Base-by-base conservation (phyloP, 2,888 invertebrate genomes). In the Phalera bucephala region DNA sequence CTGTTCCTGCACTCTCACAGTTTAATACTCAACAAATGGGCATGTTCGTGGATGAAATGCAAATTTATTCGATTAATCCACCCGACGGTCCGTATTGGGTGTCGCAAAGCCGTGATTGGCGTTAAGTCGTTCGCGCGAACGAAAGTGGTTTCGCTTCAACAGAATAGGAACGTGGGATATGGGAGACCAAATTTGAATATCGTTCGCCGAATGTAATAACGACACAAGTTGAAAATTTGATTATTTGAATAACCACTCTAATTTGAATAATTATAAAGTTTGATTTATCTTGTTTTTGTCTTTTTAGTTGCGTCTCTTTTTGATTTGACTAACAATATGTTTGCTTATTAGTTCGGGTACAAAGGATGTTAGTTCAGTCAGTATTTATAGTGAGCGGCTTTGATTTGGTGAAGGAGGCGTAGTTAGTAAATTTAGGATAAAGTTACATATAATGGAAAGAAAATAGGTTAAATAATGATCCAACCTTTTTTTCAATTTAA, bases 61-160 rank as follows among this genome's bases (percentile, higher is more conserved):
- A 87, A 87, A 88, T 88, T 82, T 87, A 88, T 88, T 88, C 87
- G 86, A 87, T 88, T 86, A 87, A 89, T 86, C 78, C 74, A 45
- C 64, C 76, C 68, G 72, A 70, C 79, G 65, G 79, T 61, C 79
- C 79, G 82, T 84, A 81, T 80, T 79, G 82, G 83, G 80, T 81
- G 85, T 81, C 78, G 80, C 78, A 71, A 68, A 73, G 76, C 79
- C 68, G 78, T 84, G 86, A 87, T 86, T 85, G 86, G 77, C 83
- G 83, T 79, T 73, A 82, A 84, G 80, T 84, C 81, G 78, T 60
- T 68, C 72, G 66, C 63, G 73, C 72, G 72, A 56, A 60, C 63
- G 64, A 74, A 74, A 73, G 76, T 69, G 80, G 76, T 79, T 78
- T 71, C 72, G 58, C 69, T 76, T 69, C 67, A 66, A 72, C 65